Evolutionary conservation across 2,888 invertebrate genomes (phyloP), one percentile per base, ranked within the genome.

Genomic region (Meandrusa payeni): DNA sequence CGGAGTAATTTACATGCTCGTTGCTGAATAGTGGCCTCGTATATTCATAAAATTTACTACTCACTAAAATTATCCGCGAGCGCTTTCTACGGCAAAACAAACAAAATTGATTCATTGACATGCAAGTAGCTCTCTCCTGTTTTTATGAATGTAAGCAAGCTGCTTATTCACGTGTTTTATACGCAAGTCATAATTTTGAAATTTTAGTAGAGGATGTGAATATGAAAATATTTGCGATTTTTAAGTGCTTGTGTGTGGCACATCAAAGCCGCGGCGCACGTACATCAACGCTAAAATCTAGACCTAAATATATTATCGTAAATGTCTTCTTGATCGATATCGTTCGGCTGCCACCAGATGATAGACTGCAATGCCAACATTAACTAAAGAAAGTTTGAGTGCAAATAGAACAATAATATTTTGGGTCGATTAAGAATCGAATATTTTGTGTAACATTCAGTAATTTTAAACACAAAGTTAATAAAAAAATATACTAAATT

Each of bases 1-100:
- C 27, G 20, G 19, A 34, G 26, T 22, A 47, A 41, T 42, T 32
- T 41, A 29, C 31, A 47, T 41, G 44, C 39, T 37, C 42, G 41
- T 40, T 42, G 27, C 27, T 39, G 39, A 38, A 47, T 19, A 48
- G 37, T 37, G 32, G 28, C 41, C 36, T 38, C 41, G 23, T 37
- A 39, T 33, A 19, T 43, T 45, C 37, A 37, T 51, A 46, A 49
- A 45, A 45, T 48, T 47, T 37, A 48, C 28, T 12, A 40, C 28
- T 24, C 31, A 37, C 27, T 46, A 33, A 31, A 52, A 33, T 36
- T 31, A 39, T 32, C n/a, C 36, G 10, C 29, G 24, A 29, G 23
- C 29, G 20, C 15, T 31, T 37, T 31, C 13, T 31, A 19, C 10
- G 3, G 20, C 27, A 22, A 40, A 36, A 36, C 29, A 36, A 23